Conservation (phyloP, 2,113 vertebrate genomes). For the Pogonocichla stellata region DNA sequence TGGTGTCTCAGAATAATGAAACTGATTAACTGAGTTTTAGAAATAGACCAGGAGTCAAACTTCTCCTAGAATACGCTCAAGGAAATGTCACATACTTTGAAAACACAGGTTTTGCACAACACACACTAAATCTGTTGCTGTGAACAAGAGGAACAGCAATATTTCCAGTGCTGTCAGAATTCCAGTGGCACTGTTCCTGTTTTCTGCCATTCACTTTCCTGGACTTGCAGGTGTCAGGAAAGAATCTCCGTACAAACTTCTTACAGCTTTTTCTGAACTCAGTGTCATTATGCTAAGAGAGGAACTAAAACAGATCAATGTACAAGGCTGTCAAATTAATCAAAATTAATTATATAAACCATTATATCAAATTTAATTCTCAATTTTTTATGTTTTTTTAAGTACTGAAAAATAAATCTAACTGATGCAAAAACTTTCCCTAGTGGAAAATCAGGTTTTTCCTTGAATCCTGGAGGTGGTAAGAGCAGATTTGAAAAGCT, state of each 20-base stretch:
- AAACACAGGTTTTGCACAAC: background rate
- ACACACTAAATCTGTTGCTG: background rate
- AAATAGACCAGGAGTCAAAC: background rate
- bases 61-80: background rate
- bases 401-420: background rate
- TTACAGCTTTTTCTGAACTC: background rate
- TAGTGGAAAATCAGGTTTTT: background rate
- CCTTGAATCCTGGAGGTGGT: background rate
- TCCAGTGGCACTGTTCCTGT: background rate
- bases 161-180: background rate
- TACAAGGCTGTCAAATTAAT: background rate
- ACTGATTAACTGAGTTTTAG: background rate
- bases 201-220: background rate
- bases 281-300: background rate
- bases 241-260: background rate
- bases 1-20: background rate
- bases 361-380: background rate
- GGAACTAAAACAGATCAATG: background rate
- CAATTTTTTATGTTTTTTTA: rapidly evolving
- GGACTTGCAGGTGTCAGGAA: background rate
- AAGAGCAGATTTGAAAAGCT: background rate
- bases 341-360: background rate
- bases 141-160: background rate
- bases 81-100: background rate
- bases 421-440: background rate